Evolutionary conservation across 37 sponge, comb jelly and placozoan species (phyloP).

Genomic region (Chondrosia reniformis): DNA sequence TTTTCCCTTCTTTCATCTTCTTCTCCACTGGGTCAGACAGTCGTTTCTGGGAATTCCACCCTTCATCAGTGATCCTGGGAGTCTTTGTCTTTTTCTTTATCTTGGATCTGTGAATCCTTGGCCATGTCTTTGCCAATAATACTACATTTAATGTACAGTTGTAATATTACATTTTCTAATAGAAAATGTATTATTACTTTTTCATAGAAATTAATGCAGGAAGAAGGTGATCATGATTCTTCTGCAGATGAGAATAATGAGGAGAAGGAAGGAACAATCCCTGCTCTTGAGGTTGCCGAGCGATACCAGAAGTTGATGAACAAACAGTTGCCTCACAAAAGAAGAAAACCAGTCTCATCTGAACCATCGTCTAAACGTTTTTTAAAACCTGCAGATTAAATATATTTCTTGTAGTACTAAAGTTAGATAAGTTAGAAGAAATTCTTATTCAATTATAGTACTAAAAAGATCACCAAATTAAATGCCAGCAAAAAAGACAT

Average conservation of each 20-base stretch:
- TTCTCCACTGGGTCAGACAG: too few relatives aligned
- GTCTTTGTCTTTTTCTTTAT: too few relatives aligned
- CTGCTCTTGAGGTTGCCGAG: conserved; percentile 53
- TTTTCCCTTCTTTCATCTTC: too few relatives aligned
- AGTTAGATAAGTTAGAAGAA: background rate
- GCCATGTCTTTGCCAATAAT: too few relatives aligned
- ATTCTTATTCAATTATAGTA: background rate
- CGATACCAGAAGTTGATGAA: conserved; percentile 25
- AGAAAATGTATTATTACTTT: too few relatives aligned
- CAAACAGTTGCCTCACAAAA: background rate
- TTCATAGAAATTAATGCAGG: background rate
- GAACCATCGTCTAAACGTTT: background rate
- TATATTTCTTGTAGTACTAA: too few relatives aligned
- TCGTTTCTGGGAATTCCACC: too few relatives aligned
- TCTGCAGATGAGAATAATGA: conserved; percentile 33
- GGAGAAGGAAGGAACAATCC: conserved; percentile 39
- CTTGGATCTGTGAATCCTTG: too few relatives aligned
- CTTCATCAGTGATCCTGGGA: too few relatives aligned
- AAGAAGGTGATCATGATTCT: background rate
- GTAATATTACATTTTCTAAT: too few relatives aligned
- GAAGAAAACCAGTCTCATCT: background rate
- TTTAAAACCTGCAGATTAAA: background rate
- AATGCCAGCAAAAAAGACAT: background rate
- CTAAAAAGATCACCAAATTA: background rate
- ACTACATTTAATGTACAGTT: too few relatives aligned